Conservation (phyloP, 92 coral and sea anemone species). For the Porites divaricata region DNA sequence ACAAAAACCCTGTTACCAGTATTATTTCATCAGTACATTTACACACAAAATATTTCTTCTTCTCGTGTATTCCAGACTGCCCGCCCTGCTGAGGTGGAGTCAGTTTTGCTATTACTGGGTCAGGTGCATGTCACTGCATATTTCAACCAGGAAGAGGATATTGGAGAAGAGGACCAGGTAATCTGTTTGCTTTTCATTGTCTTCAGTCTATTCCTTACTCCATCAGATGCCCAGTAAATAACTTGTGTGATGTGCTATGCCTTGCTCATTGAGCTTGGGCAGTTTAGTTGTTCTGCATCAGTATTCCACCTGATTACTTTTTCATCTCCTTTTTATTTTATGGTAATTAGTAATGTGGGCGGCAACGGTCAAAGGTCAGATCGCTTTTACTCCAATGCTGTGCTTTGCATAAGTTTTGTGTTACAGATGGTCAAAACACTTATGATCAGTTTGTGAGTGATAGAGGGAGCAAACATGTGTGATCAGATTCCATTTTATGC, state of each 20-base stretch:
- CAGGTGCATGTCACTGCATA: constrained; percentile 92
- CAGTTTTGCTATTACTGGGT: constrained; percentile 84
- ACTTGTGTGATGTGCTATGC: neutral
- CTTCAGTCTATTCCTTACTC: neutral
- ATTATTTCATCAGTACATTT: too few relatives aligned
- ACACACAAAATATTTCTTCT: too few relatives aligned
- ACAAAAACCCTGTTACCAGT: too few relatives aligned
- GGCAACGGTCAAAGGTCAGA: too few relatives aligned
- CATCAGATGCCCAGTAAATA: neutral
- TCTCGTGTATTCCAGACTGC: constrained; percentile 3
- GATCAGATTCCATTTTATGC: too few relatives aligned
- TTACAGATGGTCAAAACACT: too few relatives aligned
- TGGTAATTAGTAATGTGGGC: too few relatives aligned
- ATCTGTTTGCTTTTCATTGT: neutral
- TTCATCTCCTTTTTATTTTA: neutral
- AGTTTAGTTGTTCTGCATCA: neutral
- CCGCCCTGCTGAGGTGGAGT: constrained; percentile 75
- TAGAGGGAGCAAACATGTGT: too few relatives aligned
- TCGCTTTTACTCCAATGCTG: too few relatives aligned
- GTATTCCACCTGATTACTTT: neutral
- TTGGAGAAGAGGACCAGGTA: constrained; percentile 96
- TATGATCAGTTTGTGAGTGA: too few relatives aligned
- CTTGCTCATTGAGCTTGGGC: neutral
- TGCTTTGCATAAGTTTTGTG: too few relatives aligned
- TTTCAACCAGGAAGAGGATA: constrained; percentile 92